Conservation (phyloP, 2,888 invertebrate species). For the Mesorhabditis belari region DNA sequence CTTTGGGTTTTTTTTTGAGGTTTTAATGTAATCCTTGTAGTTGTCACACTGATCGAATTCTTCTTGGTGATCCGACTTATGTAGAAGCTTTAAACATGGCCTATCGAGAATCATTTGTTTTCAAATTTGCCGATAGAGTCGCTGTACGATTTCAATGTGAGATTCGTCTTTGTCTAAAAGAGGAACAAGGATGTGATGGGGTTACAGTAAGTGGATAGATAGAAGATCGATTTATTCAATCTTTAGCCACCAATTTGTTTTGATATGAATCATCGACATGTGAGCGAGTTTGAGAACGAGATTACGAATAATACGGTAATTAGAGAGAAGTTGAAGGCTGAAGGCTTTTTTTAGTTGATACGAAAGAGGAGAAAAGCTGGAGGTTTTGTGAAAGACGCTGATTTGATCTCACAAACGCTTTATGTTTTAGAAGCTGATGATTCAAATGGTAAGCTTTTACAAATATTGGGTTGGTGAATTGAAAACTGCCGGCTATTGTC, state of each 20-base stretch:
- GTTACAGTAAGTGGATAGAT: slow-evolving; percentile 35
- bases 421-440: slow-evolving; percentile 47
- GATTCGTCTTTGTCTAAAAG: slow-evolving; percentile 51
- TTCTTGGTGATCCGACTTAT: slow-evolving; percentile 53
- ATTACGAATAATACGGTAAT: slow-evolving; percentile 1
- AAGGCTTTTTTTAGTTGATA: neutral
- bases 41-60: slow-evolving; percentile 47
- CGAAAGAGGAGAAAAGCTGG: neutral
- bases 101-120: slow-evolving; percentile 52
- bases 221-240: neutral
- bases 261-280: slow-evolving; percentile 3
- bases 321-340: neutral
- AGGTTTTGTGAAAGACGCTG: slow-evolving; percentile 27
- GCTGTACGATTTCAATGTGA: slow-evolving; percentile 52
- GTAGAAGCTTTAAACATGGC: slow-evolving; percentile 52
- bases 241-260: slow-evolving; percentile 22
- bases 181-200: slow-evolving; percentile 48
- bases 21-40: slow-evolving; percentile 15
- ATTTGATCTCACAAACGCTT: slow-evolving; percentile 49
- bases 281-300: neutral
- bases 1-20: neutral
- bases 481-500: too few relatives aligned
- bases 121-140: slow-evolving; percentile 52
- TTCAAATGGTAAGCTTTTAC: slow-evolving; percentile 2
- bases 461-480: too few relatives aligned